phyloP scores from a whole-genome alignment of 2,113 vertebrate species.

The Phylloscopus trochilus region DNA sequence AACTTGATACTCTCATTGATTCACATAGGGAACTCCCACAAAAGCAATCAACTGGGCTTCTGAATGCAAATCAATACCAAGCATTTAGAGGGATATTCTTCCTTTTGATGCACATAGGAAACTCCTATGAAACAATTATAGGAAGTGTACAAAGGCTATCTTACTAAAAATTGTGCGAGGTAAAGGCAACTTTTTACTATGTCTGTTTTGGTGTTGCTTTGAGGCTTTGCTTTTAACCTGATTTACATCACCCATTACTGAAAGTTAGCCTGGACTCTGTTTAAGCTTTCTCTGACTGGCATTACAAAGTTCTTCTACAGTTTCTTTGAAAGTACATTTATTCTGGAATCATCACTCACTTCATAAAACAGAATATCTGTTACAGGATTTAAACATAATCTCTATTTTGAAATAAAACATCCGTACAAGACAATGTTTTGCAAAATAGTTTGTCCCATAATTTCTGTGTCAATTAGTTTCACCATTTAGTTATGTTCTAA shows the following conservation, averaged over 20 bases:
- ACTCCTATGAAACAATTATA: neutral
- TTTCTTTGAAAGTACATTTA: neutral
- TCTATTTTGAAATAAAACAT: neutral
- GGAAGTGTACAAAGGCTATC: neutral
- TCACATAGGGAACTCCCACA: neutral
- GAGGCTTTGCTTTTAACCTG: neutral
- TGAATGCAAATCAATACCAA: slow-evolving; percentile 30
- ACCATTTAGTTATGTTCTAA: neutral
- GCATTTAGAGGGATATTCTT: slow-evolving; percentile 14
- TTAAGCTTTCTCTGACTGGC: neutral
- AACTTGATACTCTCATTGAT: slow-evolving; percentile 38
- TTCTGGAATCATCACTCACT: neutral
- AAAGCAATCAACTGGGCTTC: neutral
- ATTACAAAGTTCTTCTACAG: neutral
- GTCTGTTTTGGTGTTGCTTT: neutral
- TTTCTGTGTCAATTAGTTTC: neutral
- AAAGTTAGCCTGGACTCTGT: neutral
- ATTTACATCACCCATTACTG: neutral
- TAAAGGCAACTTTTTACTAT: neutral
- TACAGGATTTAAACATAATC: neutral
- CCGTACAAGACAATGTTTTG: neutral
- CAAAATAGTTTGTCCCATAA: neutral
- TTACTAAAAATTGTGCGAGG: neutral
- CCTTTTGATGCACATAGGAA: neutral
- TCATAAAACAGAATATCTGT: neutral